Evolutionary conservation across 2,888 invertebrate species (phyloP).

Genomic region (Andrena praecox): DNA sequence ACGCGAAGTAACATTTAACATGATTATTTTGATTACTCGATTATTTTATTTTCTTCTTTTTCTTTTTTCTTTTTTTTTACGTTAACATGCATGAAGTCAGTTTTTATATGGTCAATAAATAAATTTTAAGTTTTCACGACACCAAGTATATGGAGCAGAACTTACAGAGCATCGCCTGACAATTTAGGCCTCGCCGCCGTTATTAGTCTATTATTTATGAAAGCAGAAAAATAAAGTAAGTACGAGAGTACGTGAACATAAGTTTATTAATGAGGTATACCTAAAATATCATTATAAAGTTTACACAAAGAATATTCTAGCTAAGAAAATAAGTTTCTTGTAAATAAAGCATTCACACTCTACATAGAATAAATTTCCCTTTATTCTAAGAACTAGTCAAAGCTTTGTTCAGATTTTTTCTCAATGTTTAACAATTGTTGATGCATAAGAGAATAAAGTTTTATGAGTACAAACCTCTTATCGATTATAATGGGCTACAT

Average conservation of each 20-base stretch:
- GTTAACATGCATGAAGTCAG: constrained; percentile 31
- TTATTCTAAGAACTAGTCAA: constrained; percentile 49
- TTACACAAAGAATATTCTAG: constrained; percentile 50
- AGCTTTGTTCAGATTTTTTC: constrained; percentile 33
- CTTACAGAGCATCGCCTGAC: constrained; percentile 4
- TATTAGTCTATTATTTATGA: constrained; percentile 38
- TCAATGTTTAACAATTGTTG: constrained; percentile 39
- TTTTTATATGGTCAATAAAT: constrained; percentile 42
- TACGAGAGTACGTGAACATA: constrained; percentile 13
- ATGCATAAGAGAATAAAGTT: constrained; percentile 49
- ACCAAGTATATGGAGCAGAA: constrained; percentile 2
- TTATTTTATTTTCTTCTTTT: not conserved
- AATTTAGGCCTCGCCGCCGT: constrained; percentile 8
- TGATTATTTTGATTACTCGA: constrained; percentile 10
- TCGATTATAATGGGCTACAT: constrained; percentile 36
- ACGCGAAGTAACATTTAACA: constrained; percentile 24
- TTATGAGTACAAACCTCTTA: constrained; percentile 55
- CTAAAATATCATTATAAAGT: constrained; percentile 25
- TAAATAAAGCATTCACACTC: constrained; percentile 71
- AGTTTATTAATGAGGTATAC: constrained; percentile 39
- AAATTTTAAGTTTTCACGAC: constrained; percentile 36
- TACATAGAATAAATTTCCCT: constrained; percentile 52
- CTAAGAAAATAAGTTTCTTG: constrained; percentile 57
- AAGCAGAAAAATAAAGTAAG: constrained; percentile 29
- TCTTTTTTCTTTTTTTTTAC: constrained; percentile 20